Base-by-base conservation (phyloP, 1,140 invertebrate species). In the Euwallacea similis region DNA sequence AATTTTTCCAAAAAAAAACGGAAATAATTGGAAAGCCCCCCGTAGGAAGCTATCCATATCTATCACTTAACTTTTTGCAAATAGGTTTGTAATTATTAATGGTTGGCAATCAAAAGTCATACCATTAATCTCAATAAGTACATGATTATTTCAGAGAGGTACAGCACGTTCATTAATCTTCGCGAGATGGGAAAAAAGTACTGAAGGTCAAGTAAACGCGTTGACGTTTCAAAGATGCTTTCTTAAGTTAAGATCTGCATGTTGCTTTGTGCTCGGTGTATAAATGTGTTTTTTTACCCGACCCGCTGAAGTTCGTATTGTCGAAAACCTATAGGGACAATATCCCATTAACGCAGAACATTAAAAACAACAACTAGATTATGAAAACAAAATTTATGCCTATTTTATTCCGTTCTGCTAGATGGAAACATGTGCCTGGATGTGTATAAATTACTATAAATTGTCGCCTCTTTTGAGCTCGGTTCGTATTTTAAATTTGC, bases 71-170 rank as follows among this genome's bases (percentile, higher is more conserved):
- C 13, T 69, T 70, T 70, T 70, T 62, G 68, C 68, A 56, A 70
- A 70, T 64, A 41, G 58, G 55, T 47, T 47, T 42, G 59, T 64
- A 70, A 63, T 70, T 70, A 70, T 70, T 60, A 69, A 69, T 62
- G 66, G 69, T 64, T 10, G 69, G 47, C 61, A 70, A 70, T 70
- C 54, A 64, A 56, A 16, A 33, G 69, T 42, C 69, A 60, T 72
- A 76, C 71, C 68, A 74, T 74, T 66, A 67, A 74, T 74, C 73
- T 74, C 69, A 74, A 74, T 74, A 66, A 74, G 62, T 74, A 71
- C 73, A 66, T 71, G 73, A 74, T 74, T 71, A 74, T 74, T 74
- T 71, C 68, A 61, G 59, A 74, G 71, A 67, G 68, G 58, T 74
- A 66, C 64, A 47, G 42, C 68, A 65, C 42, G 43, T 46, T 62